Conservation (phyloP, 1,140 invertebrate genomes). For the Drosophila cardini region DNA sequence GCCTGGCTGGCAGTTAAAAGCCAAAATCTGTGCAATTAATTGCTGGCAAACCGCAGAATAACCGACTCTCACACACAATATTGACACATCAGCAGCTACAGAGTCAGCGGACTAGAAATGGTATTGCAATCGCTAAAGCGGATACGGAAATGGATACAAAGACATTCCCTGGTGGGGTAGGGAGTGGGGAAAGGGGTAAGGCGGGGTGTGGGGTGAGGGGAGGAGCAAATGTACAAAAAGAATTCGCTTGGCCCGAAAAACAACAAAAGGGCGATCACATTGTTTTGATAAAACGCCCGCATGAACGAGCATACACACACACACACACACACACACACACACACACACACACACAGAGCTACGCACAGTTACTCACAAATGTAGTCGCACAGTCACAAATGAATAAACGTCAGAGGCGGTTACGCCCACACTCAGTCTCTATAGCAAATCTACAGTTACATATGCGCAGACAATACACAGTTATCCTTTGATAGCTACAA, state of each 20-base stretch:
- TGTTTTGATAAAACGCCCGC: constrained; percentile 82
- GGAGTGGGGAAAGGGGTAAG: neutral
- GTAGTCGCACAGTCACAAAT: constrained; percentile 23
- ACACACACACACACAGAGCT: constrained; percentile 64
- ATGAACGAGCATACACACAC: constrained; percentile 40
- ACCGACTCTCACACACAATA: constrained; percentile 15
- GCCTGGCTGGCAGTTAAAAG: constrained; percentile 44
- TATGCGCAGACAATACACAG: constrained; percentile 73
- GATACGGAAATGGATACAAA: constrained; percentile 40
- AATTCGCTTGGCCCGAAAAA: constrained; percentile 64
- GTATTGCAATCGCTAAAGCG: constrained; percentile 72
- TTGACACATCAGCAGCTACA: constrained; percentile 77
- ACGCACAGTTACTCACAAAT: constrained; percentile 11
- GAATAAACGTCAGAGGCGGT: constrained; percentile 16
- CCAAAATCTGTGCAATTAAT: constrained; percentile 78
- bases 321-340: constrained; percentile 64
- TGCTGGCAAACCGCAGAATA: constrained; percentile 67
- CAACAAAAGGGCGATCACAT: constrained; percentile 81
- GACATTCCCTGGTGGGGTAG: neutral
- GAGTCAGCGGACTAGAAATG: constrained; percentile 58
- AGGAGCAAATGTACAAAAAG: constrained; percentile 47
- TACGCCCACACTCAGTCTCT: constrained; percentile 39
- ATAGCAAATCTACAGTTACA: constrained; percentile 46
- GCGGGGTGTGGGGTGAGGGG: constrained; percentile 18
- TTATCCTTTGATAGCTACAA: constrained; percentile 75